Evolutionary conservation across 2,797 vertebrate genomes (phyloP).

Genomic region (Chlorospingus flavigularis): DNA sequence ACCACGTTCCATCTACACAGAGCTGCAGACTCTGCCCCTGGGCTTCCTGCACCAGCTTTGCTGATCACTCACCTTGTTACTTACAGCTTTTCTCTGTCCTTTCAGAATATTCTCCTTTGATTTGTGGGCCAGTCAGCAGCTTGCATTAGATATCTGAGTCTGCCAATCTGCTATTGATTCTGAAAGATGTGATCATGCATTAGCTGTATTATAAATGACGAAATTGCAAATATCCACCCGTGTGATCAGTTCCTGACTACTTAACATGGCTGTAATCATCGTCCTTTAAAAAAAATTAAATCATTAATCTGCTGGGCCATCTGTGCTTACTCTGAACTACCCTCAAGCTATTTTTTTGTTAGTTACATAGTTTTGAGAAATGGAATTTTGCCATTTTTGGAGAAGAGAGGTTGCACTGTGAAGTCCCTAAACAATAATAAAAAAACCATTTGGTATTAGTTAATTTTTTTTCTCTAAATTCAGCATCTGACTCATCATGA

Average conservation of each 20-base stretch:
- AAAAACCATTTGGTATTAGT: neutral
- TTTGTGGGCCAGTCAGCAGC: neutral
- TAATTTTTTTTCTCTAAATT: neutral
- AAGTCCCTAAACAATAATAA: neutral
- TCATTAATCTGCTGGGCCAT: neutral
- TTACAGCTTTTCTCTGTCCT: neutral
- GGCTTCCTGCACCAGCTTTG: neutral
- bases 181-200: neutral
- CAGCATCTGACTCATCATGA: conserved; percentile 21
- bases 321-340: neutral
- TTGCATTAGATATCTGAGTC: neutral
- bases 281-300: neutral
- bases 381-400: neutral
- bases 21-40: fast-evolving
- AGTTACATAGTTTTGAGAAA: neutral
- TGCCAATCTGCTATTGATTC: conserved; percentile 29
- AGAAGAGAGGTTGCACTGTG: neutral
- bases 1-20: neutral
- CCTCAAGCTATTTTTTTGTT: neutral
- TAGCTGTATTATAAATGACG: neutral
- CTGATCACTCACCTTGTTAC: neutral
- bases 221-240: neutral
- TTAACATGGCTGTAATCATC: neutral
- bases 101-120: neutral
- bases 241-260: neutral